Evolutionary conservation across 2,113 vertebrate species (phyloP), one percentile per base, ranked within the genome.

Genomic region (Nannospalax galili): DNA sequence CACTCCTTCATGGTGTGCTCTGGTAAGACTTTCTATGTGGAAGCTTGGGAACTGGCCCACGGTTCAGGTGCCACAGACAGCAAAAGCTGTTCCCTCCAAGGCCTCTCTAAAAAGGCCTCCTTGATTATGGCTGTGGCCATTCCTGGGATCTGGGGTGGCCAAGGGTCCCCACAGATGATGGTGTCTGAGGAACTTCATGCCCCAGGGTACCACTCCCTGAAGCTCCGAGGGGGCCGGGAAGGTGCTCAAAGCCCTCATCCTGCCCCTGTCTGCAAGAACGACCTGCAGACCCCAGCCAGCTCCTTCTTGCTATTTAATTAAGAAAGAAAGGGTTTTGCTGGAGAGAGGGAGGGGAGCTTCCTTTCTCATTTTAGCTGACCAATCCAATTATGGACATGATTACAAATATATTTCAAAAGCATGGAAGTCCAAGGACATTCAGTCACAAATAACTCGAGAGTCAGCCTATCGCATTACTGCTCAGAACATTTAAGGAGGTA

Each of bases 281-380:
- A 93, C 20, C 73, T 35, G 82, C 74, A 67, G 80, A 1, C 1
- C 67, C 58, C 17, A 1, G 40, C 5, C 32, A 78, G n/a, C 20
- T 58, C 42, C 69, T 62, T 37, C 75, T 48, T 26, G 40, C 52
- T 85, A 72, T 78, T 91, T 95, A 90, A 95, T 93, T 82, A 84
- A 90, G 87, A 80, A 62, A 84, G 93, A 94, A 93, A 72, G 22
- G 10, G 37, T 35, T 62, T 69, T 48, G 0, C 70, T 5, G 24
- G 65, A 65, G 73, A 75, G 88, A 2, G 1, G 70, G 74, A 81
- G 35, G 17, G 0, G 60, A 32, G 93, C 70, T 11, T 45, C 58
- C 86, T 87, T 70, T 64, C 75, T 91, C 14, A 62, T 72, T 82
- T 94, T 0, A 14, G 75, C 88, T 45, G 40, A 86, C 52, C 32